Base-by-base conservation (phyloP, 2,888 invertebrate species). In the Apoda limacodes region DNA sequence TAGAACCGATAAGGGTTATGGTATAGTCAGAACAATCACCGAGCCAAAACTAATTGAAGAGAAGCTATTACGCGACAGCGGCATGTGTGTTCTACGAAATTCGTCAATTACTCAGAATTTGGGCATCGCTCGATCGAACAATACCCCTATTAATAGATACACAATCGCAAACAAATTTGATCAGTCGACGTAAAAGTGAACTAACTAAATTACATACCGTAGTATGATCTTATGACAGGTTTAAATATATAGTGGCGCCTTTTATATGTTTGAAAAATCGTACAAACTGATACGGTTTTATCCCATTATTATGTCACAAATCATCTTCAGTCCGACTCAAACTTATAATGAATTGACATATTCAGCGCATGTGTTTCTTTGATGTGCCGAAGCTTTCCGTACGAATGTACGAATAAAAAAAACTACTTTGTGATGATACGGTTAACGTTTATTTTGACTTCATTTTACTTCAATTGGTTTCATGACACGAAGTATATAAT, bases 311-410 rank as follows among this genome's bases (percentile, higher is more conserved):
- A 71, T 70, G 76, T 75, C 76, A 76, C 76, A 75, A 76, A 78
- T 76, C 76, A 75, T 78, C 74, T 61, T 55, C 60, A 55, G 58
- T 52, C 52, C 56, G 56, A 63, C 68, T 71, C 70, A 68, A 78
- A 78, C 71, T 76, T 72, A 64, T 78, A 76, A 78, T 76, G 72
- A 75, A 78, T 76, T 78, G 78, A 76, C 72, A 69, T 72, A 78
- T 78, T 76, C 76, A 55, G 54, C 63, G 71, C 78, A 78, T 74
- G 74, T 76, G 78, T 54, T 59, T 46, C 51, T 38, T 37, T n/a
- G n/a, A n/a, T n/a, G n/a, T n/a, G n/a, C n/a, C n/a, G n/a, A n/a
- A n/a, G n/a, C n/a, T 49, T 50, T 46, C 40, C 46, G 46, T 45
- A 52, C 52, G 46, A 48, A 48, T 43, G 45, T 43, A 40, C 33